Conservation (phyloP, 2,888 invertebrate species). For the Drosophila histrio region DNA sequence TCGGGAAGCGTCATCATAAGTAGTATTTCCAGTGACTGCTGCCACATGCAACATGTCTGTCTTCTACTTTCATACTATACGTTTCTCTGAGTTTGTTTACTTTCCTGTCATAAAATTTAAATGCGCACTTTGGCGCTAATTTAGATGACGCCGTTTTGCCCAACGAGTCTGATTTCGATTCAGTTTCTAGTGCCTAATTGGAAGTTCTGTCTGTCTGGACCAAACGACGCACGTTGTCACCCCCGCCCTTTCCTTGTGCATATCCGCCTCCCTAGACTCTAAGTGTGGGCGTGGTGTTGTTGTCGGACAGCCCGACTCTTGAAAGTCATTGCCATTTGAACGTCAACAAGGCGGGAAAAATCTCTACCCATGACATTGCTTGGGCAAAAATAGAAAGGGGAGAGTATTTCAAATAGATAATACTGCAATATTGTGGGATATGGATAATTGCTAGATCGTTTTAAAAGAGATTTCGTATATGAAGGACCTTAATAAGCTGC, state of each 20-base stretch:
- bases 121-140: conserved; percentile 80
- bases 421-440: not conserved
- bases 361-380: not conserved
- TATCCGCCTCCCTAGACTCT: not conserved
- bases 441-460: not conserved
- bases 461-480: not conserved
- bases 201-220: not conserved
- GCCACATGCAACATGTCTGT: conserved; percentile 31
- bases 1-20: conserved; percentile 2
- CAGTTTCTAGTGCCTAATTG: conserved; percentile 41
- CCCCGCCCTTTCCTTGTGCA: not conserved
- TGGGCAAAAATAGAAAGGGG: not conserved
- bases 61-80: conserved; percentile 6
- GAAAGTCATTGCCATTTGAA: conserved; percentile 35
- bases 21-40: conserved; percentile 6
- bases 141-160: conserved; percentile 68
- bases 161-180: conserved; percentile 3
- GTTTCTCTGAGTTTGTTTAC: conserved; percentile 57
- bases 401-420: not conserved
- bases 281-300: not conserved
- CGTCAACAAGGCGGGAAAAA: conserved; percentile 20
- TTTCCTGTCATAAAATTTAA: conserved; percentile 78
- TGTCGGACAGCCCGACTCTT: not conserved
- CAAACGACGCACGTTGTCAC: conserved; percentile 8
- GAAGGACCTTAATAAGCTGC: not conserved